phyloP scores from a whole-genome alignment of 2,888 invertebrate species.

The Temnothorax rugatulus region DNA sequence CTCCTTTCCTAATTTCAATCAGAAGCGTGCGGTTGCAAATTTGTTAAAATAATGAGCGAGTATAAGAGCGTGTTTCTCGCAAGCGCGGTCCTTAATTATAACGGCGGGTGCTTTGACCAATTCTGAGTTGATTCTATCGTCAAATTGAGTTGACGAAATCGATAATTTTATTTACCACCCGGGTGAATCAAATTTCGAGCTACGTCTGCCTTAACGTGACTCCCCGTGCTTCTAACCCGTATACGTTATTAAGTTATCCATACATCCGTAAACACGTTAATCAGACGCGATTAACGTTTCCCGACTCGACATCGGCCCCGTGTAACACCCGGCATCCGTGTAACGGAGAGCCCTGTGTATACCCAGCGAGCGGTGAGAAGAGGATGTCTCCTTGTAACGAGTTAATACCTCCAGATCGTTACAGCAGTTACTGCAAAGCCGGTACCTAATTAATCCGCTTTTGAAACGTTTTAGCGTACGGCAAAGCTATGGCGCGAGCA shows the following conservation, averaged over 20 bases:
- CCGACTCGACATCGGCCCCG: slow-evolving; percentile 27
- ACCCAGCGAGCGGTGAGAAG: slow-evolving; percentile 9
- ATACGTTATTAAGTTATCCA: slow-evolving; percentile 42
- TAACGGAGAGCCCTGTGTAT: background rate
- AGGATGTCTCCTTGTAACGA: slow-evolving; percentile 60
- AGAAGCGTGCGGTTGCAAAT: background rate
- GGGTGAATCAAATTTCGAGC: slow-evolving; percentile 18
- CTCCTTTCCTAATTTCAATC: background rate
- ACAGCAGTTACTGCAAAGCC: slow-evolving; percentile 71
- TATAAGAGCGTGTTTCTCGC: background rate
- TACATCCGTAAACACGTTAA: slow-evolving; percentile 50
- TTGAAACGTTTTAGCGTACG: slow-evolving; percentile 76
- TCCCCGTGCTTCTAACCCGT: background rate
- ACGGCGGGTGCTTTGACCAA: background rate
- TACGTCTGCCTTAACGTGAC: background rate
- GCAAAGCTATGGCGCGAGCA: slow-evolving; percentile 34
- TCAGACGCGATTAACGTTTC: slow-evolving; percentile 58
- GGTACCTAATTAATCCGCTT: slow-evolving; percentile 82
- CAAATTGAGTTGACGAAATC: slow-evolving; percentile 31
- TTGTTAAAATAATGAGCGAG: background rate
- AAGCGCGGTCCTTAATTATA: background rate
- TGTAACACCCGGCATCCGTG: background rate
- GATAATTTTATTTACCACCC: slow-evolving; percentile 23
- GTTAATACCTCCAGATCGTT: slow-evolving; percentile 74
- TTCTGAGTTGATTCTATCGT: slow-evolving; percentile 11